Evolutionary conservation across 2,113 vertebrate genomes (phyloP).

Genomic region (Platysteira castanea): DNA sequence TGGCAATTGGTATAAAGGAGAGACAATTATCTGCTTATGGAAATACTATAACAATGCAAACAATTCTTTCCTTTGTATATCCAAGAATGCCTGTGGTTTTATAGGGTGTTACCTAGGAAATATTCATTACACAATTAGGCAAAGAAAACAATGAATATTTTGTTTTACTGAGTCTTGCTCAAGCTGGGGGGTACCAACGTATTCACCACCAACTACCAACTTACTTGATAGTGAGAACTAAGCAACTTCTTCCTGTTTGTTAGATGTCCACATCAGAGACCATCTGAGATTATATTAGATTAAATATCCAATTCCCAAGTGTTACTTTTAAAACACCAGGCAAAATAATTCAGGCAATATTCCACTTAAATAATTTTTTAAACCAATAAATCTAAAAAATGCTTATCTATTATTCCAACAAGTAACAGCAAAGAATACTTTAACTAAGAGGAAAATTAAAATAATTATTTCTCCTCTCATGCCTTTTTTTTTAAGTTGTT

Average conservation of each 20-base stretch:
- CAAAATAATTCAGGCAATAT: background rate
- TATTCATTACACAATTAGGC: background rate
- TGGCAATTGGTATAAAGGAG: background rate
- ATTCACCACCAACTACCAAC: background rate
- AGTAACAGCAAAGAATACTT: background rate
- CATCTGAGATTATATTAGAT: background rate
- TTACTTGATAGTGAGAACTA: background rate
- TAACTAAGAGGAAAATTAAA: background rate
- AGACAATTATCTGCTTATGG: background rate
- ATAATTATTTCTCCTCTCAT: background rate
- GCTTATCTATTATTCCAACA: background rate
- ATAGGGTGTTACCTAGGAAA: background rate
- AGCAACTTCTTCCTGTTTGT: background rate
- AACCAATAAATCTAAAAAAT: background rate
- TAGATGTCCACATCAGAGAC: background rate
- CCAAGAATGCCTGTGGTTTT: background rate
- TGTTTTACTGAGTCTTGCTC: background rate
- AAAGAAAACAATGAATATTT: background rate
- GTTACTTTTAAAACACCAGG: background rate
- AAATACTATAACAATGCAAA: background rate
- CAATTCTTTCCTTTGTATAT: background rate
- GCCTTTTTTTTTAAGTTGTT: background rate
- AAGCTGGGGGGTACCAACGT: background rate
- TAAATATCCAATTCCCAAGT: background rate
- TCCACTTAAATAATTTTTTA: background rate